Evolutionary conservation across 2,113 vertebrate genomes (phyloP).

Genomic region (Motacilla tschutschensis): DNA sequence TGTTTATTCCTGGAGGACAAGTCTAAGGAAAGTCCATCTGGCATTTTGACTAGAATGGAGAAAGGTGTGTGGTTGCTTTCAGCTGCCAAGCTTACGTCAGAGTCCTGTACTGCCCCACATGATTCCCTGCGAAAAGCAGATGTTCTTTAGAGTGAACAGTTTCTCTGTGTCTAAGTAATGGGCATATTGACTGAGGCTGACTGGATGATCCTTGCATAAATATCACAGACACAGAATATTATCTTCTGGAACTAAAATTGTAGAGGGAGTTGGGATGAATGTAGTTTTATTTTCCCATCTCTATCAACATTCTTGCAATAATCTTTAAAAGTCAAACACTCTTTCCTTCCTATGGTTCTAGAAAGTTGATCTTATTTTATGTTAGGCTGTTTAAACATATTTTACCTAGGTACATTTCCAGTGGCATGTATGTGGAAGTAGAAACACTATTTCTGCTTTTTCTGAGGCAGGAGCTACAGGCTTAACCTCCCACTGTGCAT

Average conservation of each 20-base stretch:
- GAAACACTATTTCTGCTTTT: conserved; percentile 25
- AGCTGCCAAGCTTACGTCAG: not conserved
- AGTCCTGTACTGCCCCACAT: not conserved
- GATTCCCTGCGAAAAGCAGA: not conserved
- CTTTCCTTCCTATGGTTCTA: not conserved
- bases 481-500: conserved; percentile 20
- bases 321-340: not conserved
- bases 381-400: not conserved
- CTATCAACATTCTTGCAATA: not conserved
- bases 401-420: conserved; percentile 9
- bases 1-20: not conserved
- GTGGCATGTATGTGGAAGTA: not conserved
- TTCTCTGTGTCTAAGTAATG: not conserved
- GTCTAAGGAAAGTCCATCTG: not conserved
- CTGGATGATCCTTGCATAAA: not conserved
- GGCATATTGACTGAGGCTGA: not conserved
- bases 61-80: not conserved
- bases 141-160: not conserved
- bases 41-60: not conserved
- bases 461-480: not conserved
- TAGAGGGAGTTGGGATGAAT: not conserved
- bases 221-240: not conserved
- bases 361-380: not conserved
- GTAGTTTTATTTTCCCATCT: not conserved
- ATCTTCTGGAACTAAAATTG: not conserved